Percentiles rank a stretch among this genome's conserved stretches.
Evolutionary conservation across 2,797 vertebrate genomes (phyloP).

Genomic region (Falco biarmicus): DNA sequence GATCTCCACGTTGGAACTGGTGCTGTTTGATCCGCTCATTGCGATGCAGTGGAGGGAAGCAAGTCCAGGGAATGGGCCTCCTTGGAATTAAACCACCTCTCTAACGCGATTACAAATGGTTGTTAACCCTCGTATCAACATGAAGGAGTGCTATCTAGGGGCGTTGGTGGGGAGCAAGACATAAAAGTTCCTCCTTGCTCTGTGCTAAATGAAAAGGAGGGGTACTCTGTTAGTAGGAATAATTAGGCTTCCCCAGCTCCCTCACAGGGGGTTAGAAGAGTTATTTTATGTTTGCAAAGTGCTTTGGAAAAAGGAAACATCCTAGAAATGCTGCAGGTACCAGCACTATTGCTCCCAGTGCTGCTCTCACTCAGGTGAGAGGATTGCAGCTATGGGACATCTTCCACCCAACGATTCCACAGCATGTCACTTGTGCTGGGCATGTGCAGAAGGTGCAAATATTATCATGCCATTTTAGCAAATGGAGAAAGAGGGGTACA

Average conservation of each 20-base stretch:
- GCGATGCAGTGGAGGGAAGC: neutral
- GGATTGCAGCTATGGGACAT: neutral
- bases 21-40: slow-evolving; percentile 69
- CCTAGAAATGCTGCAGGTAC: neutral
- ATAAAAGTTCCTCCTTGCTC: neutral
- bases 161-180: neutral
- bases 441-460: neutral
- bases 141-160: neutral
- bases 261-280: neutral
- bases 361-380: neutral
- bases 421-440: neutral
- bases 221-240: neutral
- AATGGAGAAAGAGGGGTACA: neutral
- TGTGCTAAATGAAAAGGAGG: neutral
- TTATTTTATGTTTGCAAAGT: neutral
- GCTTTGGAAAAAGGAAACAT: neutral
- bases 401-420: neutral
- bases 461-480: neutral
- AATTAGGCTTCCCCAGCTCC: neutral
- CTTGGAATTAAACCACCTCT: slow-evolving; percentile 40
- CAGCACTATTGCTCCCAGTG: neutral
- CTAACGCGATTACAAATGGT: slow-evolving; percentile 24
- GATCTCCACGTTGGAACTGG: slow-evolving; percentile 21
- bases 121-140: slow-evolving; percentile 20
- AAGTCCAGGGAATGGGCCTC: slow-evolving; percentile 14